Evolutionary conservation across 1,140 invertebrate species (phyloP).

Genomic region (Diploscapter pachys): DNA sequence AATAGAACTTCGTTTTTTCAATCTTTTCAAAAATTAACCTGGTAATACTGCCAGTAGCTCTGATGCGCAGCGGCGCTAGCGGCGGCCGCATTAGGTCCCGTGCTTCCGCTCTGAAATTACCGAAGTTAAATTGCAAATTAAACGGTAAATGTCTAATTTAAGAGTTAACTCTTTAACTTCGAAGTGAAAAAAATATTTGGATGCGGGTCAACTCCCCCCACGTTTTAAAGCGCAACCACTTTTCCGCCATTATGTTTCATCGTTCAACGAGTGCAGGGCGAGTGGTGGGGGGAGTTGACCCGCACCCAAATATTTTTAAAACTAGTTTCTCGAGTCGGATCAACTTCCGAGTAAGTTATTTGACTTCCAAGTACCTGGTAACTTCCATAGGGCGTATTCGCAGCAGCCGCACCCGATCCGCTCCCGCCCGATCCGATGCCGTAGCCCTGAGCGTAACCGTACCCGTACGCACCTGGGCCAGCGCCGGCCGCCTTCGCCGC

Average conservation of each 20-base stretch:
- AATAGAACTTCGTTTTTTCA: no score
- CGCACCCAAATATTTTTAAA: no score
- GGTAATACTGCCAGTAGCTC: conserved; percentile 42
- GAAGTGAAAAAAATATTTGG: no score
- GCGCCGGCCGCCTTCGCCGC: neutral
- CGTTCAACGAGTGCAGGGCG: no score
- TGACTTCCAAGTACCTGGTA: neutral
- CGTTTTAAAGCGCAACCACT: no score
- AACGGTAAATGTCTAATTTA: no score
- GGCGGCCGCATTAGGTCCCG: neutral
- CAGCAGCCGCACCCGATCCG: neutral
- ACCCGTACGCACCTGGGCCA: conserved; percentile 2
- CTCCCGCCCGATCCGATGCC: neutral
- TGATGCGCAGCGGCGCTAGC: conserved; percentile 13
- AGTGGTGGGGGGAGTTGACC: no score
- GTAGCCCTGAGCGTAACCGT: conserved; percentile 8
- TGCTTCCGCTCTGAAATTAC: conserved; percentile 1
- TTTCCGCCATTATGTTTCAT: no score
- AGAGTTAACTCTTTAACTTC: no score
- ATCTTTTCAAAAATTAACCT: no score
- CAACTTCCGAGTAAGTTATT: conserved; percentile 16
- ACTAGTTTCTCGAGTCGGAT: neutral
- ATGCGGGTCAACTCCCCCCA: no score
- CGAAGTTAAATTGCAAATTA: neutral
- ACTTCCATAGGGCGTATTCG: neutral